These are phyloP conservation scores for Thereva unica DNA, from an alignment of 2,888 invertebrate species.

Conservation along the genomic window DNA sequence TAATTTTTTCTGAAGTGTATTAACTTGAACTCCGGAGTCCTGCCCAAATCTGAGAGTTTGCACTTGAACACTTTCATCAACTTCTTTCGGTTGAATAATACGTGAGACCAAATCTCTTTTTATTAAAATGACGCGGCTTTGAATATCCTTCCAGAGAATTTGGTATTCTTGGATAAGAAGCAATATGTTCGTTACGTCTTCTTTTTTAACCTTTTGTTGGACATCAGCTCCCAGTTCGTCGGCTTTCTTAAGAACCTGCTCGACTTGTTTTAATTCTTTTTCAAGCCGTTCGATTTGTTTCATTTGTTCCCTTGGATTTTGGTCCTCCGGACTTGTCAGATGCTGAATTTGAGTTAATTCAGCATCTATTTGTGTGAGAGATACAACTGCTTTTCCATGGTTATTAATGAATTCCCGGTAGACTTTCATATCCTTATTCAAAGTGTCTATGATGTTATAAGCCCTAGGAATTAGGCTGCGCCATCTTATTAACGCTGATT, in stretches of 20 bases:
- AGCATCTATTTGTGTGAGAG: slow-evolving; percentile 72
- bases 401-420: slow-evolving; percentile 72
- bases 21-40: slow-evolving; percentile 79
- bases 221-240: slow-evolving; percentile 66
- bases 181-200: slow-evolving; percentile 63
- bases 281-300: slow-evolving; percentile 60
- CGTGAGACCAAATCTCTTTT: slow-evolving; percentile 56
- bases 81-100: slow-evolving; percentile 55
- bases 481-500: slow-evolving; percentile 68
- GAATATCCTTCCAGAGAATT: slow-evolving; percentile 66
- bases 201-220: slow-evolving; percentile 63
- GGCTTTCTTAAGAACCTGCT: slow-evolving; percentile 61
- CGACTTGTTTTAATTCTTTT: slow-evolving; percentile 62
- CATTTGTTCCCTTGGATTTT: slow-evolving; percentile 47
- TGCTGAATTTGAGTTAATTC: slow-evolving; percentile 72
- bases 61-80: slow-evolving; percentile 69
- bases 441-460: slow-evolving; percentile 63
- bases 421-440: slow-evolving; percentile 64
- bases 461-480: slow-evolving; percentile 66
- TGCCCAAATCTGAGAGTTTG: slow-evolving; percentile 76
- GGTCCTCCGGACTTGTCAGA: slow-evolving; percentile 59
- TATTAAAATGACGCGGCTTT: slow-evolving; percentile 59
- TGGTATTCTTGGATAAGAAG: slow-evolving; percentile 70
- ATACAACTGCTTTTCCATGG: slow-evolving; percentile 72
- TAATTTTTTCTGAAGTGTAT: slow-evolving; percentile 69